Conservation (phyloP, 2,888 invertebrate genomes). For the Augochlorella aurata region DNA sequence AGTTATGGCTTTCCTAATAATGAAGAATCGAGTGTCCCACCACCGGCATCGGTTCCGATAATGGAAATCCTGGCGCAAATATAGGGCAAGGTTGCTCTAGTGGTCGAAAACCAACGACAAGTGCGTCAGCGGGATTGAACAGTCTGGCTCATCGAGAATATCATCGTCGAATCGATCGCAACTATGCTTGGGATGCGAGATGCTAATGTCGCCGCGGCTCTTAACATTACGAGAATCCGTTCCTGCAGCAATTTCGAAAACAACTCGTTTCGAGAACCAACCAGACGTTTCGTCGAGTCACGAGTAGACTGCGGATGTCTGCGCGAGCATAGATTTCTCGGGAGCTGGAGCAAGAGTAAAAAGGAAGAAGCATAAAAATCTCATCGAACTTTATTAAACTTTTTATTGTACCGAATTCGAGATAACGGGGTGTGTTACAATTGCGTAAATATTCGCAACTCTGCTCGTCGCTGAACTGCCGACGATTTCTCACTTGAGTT, state of each 20-base stretch:
- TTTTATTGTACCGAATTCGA: constrained; percentile 13
- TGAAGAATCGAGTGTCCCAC: background rate
- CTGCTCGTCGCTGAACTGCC: background rate
- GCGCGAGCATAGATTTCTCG: background rate
- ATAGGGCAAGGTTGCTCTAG: background rate
- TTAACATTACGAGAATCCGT: too few species aligned
- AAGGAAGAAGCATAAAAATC: background rate
- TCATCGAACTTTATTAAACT: constrained; percentile 9
- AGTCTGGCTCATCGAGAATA: background rate
- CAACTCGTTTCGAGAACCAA: too few species aligned
- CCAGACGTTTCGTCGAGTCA: too few species aligned
- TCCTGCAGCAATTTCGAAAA: too few species aligned
- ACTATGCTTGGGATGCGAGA: background rate
- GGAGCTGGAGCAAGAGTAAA: background rate
- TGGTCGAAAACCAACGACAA: background rate
- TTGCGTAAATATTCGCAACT: background rate
- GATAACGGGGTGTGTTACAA: constrained; percentile 9
- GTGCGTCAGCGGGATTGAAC: background rate
- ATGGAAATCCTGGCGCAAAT: background rate
- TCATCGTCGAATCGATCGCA: background rate
- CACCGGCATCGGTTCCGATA: background rate
- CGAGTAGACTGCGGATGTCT: too few species aligned
- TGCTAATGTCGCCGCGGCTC: background rate
- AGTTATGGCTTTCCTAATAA: background rate
- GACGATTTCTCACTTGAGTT: background rate